Percentiles rank a stretch among this genome's conserved stretches.
Conservation (phyloP, 1,140 invertebrate genomes). For the Drosophila parabipectinata region DNA sequence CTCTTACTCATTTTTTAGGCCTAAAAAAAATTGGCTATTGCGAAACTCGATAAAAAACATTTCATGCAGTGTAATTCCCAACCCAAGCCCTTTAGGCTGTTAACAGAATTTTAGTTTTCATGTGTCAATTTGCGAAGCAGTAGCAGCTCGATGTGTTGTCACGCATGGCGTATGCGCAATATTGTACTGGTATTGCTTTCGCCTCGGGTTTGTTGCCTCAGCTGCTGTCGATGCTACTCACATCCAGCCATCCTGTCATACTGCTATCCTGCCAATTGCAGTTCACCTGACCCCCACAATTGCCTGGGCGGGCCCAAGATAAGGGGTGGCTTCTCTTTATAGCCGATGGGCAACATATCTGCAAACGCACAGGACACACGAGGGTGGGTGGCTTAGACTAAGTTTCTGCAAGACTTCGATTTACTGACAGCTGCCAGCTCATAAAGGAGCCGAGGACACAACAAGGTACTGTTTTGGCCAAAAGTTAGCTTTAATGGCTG, state of each 20-base stretch:
- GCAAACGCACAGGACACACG: slow-evolving; percentile 1
- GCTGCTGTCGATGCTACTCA: slow-evolving; percentile 20
- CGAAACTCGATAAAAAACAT: neutral
- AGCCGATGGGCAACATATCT: slow-evolving; percentile 30
- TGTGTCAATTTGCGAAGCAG: slow-evolving; percentile 36
- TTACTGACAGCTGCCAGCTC: slow-evolving; percentile 22
- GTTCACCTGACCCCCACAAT: slow-evolving; percentile 63
- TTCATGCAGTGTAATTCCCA: slow-evolving; percentile 4
- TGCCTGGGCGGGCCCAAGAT: slow-evolving; percentile 48
- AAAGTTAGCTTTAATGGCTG: slow-evolving; percentile 16
- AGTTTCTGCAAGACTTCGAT: slow-evolving; percentile 31
- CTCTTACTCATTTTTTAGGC: too few relatives aligned
- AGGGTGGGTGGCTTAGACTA: neutral
- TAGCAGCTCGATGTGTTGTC: slow-evolving; percentile 45
- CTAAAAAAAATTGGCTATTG: too few relatives aligned
- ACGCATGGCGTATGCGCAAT: slow-evolving; percentile 61
- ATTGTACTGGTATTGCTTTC: slow-evolving; percentile 14
- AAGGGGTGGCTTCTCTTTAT: slow-evolving; percentile 37
- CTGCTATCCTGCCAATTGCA: slow-evolving; percentile 65
- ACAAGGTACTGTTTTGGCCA: slow-evolving; percentile 41
- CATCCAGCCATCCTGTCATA: slow-evolving; percentile 5
- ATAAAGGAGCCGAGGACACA: neutral
- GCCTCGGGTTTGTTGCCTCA: slow-evolving; percentile 27
- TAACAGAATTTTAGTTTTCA: slow-evolving; percentile 48
- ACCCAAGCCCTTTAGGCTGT: slow-evolving; percentile 1